A percentile compares a stretch with the other conserved stretches of the same genome.
Conservation (phyloP, 2,888 invertebrate species). For the Ommatoiulus sabulosus region DNA sequence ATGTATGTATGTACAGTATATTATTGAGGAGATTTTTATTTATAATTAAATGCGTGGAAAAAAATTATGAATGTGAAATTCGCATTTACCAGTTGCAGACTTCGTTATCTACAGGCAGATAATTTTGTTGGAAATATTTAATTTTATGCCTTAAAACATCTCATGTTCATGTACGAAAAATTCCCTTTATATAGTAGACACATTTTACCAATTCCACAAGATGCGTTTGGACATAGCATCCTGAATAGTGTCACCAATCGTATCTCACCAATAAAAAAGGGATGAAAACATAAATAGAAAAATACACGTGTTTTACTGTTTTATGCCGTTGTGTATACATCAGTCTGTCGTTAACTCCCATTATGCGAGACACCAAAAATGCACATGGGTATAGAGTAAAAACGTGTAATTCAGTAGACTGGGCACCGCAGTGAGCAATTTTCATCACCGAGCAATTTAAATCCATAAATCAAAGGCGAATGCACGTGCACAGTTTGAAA, state of each 20-base stretch:
- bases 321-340: not conserved
- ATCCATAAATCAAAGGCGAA: conserved; percentile 38
- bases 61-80: no score
- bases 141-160: no score
- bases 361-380: not conserved
- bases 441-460: conserved; percentile 16
- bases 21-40: no score
- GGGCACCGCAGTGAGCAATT: not conserved
- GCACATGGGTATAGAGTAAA: not conserved
- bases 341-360: conserved; percentile 25
- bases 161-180: no score
- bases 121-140: no score
- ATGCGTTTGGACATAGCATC: not conserved
- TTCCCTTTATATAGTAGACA: no score
- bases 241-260: not conserved
- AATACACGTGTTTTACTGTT: not conserved
- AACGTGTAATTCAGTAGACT: not conserved
- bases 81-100: no score
- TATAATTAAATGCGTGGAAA: no score
- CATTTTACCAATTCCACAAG: no score
- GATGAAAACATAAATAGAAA: not conserved
- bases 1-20: no score
- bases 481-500: conserved; percentile 12
- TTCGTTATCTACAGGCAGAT: no score
- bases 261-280: not conserved